These are phyloP conservation scores for Sitophilus oryzae DNA, from an alignment of 1,140 invertebrate genomes.

Conservation along the genomic window DNA sequence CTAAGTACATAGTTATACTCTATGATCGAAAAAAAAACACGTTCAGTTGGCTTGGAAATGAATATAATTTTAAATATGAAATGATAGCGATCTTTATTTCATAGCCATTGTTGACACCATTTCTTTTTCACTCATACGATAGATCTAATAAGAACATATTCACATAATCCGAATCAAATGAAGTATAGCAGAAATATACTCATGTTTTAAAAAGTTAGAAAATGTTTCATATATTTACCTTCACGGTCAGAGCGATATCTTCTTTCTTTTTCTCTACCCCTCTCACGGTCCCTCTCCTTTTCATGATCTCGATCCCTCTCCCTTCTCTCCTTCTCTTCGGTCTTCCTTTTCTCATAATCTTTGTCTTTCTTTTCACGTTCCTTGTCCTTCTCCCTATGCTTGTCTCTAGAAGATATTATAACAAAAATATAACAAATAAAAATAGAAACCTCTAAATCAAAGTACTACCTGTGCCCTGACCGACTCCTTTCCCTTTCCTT, in stretches of 20 bases:
- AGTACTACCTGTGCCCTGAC: constrained; percentile 10
- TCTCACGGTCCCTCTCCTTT: constrained; percentile 38
- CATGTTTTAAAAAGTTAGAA: too few relatives aligned
- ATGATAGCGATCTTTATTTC: too few relatives aligned
- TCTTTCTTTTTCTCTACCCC: constrained; percentile 34
- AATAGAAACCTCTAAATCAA: neutral
- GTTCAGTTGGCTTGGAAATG: too few relatives aligned
- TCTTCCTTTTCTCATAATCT: constrained; percentile 22
- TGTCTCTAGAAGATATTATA: constrained; percentile 30
- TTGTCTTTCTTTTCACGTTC: constrained; percentile 35
- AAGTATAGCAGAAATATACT: too few relatives aligned
- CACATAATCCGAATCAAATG: too few relatives aligned
- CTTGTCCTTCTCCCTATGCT: constrained; percentile 38
- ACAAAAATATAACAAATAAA: neutral
- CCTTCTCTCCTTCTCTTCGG: constrained; percentile 12
- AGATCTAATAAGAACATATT: too few relatives aligned
- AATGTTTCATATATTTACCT: constrained; percentile 28
- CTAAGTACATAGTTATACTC: too few relatives aligned
- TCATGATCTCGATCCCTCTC: constrained; percentile 20
- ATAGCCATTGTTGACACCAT: too few relatives aligned
- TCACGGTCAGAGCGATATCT: constrained; percentile 38
- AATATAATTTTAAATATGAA: too few relatives aligned
- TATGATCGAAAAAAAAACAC: too few relatives aligned
- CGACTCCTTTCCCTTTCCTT: constrained; percentile 37
- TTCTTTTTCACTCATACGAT: too few relatives aligned